Evolutionary conservation across 2,113 vertebrate species (phyloP).

Genomic region (Phyllostomus discolor): DNA sequence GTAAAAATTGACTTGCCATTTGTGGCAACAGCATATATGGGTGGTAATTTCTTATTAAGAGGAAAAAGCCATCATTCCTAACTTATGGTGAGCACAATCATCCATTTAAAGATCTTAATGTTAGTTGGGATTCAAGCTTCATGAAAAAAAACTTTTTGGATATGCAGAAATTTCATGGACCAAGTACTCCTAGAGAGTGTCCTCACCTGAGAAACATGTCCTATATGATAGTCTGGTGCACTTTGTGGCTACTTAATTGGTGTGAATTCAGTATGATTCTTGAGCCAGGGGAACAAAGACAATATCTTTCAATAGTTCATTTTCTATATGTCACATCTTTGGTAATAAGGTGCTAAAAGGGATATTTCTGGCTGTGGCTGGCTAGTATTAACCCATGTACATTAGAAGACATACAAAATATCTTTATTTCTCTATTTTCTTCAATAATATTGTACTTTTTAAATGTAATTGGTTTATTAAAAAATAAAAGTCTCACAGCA

Average conservation of each 20-base stretch:
- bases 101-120: not conserved
- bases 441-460: not conserved
- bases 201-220: not conserved
- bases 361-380: not conserved
- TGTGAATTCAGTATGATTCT: not conserved
- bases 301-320: not conserved
- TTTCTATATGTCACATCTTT: not conserved
- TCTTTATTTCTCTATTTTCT: not conserved
- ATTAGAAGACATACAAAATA: not conserved
- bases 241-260: not conserved
- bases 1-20: not conserved
- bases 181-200: not conserved
- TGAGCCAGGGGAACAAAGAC: not conserved
- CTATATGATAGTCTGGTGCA: not conserved
- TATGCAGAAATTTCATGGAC: not conserved
- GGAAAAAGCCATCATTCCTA: not conserved
- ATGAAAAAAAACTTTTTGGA: not conserved
- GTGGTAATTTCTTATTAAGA: not conserved
- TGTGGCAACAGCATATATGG: not conserved
- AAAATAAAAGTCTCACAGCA: not conserved
- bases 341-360: not conserved
- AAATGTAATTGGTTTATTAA: conserved; percentile 23
- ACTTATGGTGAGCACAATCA: not conserved
- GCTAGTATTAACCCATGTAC: not conserved
- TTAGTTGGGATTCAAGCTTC: not conserved